These are phyloP conservation scores for Nothoprocta perdicaria DNA, from an alignment of 2,113 vertebrate genomes.

Conservation along the genomic window DNA sequence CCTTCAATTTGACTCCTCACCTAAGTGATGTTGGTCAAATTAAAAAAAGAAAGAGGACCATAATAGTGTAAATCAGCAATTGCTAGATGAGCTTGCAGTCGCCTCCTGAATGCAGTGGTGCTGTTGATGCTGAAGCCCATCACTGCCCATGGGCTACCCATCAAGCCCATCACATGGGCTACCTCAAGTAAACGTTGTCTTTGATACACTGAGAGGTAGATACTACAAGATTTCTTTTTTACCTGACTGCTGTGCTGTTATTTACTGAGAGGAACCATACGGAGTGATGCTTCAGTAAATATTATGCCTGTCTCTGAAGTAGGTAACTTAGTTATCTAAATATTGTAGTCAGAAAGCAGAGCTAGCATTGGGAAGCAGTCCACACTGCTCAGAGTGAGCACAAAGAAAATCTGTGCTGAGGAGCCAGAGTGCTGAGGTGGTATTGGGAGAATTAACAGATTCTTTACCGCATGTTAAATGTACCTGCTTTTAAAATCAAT, in stretches of 20 bases:
- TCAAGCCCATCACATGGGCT: no score
- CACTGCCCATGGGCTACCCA: no score
- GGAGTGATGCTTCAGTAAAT: background rate
- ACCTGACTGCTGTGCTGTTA: background rate
- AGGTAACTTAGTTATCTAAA: background rate
- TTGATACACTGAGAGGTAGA: background rate
- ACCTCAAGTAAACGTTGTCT: background rate
- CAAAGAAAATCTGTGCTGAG: background rate
- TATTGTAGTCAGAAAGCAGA: background rate
- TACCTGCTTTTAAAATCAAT: background rate
- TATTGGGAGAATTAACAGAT: background rate
- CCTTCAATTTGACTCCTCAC: background rate
- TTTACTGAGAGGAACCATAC: background rate
- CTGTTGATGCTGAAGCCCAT: background rate
- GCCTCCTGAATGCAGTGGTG: background rate
- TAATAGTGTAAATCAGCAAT: background rate
- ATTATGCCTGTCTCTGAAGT: background rate
- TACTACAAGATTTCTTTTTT: background rate
- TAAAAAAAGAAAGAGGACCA: background rate
- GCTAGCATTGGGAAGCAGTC: background rate
- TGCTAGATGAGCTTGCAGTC: background rate
- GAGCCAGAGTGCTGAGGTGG: background rate
- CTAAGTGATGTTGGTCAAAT: background rate
- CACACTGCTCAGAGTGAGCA: background rate
- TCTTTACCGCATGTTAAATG: background rate